These are phyloP conservation scores for Ibycter americanus DNA, from an alignment of 2,797 vertebrate genomes.

Conservation along the genomic window DNA sequence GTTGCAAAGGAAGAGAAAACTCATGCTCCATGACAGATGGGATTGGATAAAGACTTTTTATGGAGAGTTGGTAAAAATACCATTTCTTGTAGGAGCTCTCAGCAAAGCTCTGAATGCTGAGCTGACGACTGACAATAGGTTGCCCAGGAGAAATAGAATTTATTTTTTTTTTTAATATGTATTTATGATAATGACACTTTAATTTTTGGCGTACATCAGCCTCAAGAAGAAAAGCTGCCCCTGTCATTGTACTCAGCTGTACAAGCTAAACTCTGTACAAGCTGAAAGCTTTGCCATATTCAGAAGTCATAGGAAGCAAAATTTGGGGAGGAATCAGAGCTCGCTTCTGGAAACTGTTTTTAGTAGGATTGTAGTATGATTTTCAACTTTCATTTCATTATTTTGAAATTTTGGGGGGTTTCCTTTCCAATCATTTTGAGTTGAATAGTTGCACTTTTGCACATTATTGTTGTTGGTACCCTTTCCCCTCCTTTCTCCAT, in stretches of 20 bases:
- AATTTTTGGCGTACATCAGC: not conserved
- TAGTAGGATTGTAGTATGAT: not conserved
- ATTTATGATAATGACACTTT: not conserved
- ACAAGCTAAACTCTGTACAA: not conserved
- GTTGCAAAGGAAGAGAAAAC: not conserved
- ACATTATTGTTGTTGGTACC: constrained; percentile 1
- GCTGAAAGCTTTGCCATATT: not conserved
- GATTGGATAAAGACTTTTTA: not conserved
- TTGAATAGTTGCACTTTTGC: constrained; percentile 19
- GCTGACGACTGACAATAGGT: not conserved
- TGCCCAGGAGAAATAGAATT: not conserved
- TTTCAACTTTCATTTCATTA: not conserved
- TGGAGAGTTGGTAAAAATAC: not conserved
- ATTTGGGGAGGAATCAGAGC: not conserved
- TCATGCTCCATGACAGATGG: not conserved
- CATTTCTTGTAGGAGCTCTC: not conserved
- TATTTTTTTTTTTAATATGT: not conserved
- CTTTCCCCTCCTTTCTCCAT: not conserved
- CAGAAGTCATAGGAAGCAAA: not conserved
- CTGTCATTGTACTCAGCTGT: not conserved
- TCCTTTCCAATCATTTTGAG: not conserved
- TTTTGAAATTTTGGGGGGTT: not conserved
- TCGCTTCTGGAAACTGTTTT: not conserved
- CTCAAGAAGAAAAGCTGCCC: not conserved
- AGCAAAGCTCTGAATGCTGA: not conserved